Percentiles rank a stretch among this genome's conserved stretches.
phyloP scores from a whole-genome alignment of 1,140 invertebrate species.

The Aphelenchoides besseyi region DNA sequence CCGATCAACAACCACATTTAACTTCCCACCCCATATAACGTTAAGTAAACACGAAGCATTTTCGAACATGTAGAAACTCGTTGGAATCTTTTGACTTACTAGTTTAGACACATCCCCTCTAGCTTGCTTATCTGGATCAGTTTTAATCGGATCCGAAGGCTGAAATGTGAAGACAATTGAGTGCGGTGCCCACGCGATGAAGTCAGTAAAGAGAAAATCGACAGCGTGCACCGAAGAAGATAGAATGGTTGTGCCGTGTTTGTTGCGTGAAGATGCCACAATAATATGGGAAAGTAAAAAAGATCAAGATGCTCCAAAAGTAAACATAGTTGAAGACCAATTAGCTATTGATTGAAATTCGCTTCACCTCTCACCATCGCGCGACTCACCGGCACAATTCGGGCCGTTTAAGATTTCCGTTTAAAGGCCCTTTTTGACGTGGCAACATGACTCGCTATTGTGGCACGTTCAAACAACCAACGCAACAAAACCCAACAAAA shows the following conservation, averaged over 20 bases:
- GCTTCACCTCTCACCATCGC: conserved; percentile 10
- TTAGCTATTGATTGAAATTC: neutral
- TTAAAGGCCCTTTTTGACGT: no score
- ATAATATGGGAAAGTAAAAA: neutral
- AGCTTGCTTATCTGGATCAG: conserved; percentile 42
- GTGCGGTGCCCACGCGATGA: neutral
- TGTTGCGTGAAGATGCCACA: conserved; percentile 1
- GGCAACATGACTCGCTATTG: conserved; percentile 5
- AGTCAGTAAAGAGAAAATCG: neutral
- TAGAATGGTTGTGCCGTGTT: neutral
- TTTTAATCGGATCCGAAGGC: conserved; percentile 41
- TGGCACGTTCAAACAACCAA: conserved; percentile 15
- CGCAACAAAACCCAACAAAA: conserved; percentile 9
- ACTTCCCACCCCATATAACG: no score
- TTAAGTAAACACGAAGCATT: no score
- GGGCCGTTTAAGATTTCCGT: no score
- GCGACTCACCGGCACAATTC: neutral
- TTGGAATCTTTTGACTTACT: conserved; percentile 34
- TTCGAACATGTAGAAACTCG: neutral
- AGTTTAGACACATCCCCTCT: conserved; percentile 37
- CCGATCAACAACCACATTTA: no score
- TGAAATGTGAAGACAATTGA: conserved; percentile 16
- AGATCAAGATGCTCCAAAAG: neutral
- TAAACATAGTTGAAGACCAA: neutral
- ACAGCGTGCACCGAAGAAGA: neutral